Percentiles rank a stretch among this genome's conserved stretches.
Conservation (phyloP, 2,797 vertebrate genomes). For the Lycodopsis pacificus region DNA sequence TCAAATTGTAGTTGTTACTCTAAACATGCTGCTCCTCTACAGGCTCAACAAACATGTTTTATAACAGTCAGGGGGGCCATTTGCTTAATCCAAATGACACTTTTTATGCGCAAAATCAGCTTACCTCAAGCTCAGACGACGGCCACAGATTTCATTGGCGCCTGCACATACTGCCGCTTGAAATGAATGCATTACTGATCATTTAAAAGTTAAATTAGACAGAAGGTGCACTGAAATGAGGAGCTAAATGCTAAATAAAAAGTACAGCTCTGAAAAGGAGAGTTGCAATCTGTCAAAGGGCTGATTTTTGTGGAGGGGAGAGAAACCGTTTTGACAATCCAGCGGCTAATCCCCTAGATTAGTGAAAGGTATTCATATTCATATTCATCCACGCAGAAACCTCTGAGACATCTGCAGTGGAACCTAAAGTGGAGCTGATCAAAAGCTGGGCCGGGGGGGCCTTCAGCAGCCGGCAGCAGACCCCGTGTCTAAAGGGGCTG, state of each 20-base stretch:
- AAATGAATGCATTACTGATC: slow-evolving; percentile 39
- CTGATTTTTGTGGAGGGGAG: slow-evolving; percentile 17
- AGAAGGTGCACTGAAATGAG: slow-evolving; percentile 33
- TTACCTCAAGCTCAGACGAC: slow-evolving; percentile 33
- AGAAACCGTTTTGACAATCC: slow-evolving; percentile 59
- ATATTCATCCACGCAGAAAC: slow-evolving; percentile 56
- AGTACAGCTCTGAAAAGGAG: slow-evolving; percentile 1
- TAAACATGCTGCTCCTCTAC: not conserved
- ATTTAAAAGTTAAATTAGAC: slow-evolving; percentile 59
- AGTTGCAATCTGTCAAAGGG: slow-evolving; percentile 29
- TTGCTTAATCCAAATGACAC: slow-evolving; percentile 14
- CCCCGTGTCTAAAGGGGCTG: slow-evolving; percentile 22
- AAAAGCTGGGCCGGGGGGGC: slow-evolving; percentile 38
- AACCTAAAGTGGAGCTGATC: slow-evolving; percentile 26
- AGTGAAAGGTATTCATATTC: slow-evolving; percentile 68
- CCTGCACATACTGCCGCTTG: not conserved
- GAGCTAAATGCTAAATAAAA: slow-evolving; percentile 49
- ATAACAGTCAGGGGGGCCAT: not conserved
- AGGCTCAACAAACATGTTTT: slow-evolving; percentile 6
- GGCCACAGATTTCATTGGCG: slow-evolving; percentile 19
- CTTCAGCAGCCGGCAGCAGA: slow-evolving; percentile 9
- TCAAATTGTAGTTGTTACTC: slow-evolving; percentile 1
- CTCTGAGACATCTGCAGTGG: slow-evolving; percentile 50
- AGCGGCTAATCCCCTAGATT: slow-evolving; percentile 70
- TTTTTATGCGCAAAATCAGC: slow-evolving; percentile 31